phyloP scores from a whole-genome alignment of 1,140 invertebrate species.

The Homarus americanus region DNA sequence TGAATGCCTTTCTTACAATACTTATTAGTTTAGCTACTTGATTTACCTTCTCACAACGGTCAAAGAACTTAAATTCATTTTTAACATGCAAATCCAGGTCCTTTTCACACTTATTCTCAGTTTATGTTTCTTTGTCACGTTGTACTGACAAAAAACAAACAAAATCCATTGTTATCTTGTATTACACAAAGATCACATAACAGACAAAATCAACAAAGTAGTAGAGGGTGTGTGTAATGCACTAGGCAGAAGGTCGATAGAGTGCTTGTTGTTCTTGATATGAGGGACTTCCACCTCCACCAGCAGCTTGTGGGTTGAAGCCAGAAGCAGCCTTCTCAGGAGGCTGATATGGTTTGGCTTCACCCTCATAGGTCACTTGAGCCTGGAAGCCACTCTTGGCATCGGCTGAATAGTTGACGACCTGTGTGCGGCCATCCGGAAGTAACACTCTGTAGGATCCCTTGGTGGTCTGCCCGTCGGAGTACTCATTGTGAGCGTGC shows the following conservation, averaged over 20 bases:
- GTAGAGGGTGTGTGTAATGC: neutral
- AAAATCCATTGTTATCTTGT: too few species aligned
- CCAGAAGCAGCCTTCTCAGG: neutral
- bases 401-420: constrained; percentile 68
- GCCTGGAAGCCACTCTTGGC: constrained; percentile 67
- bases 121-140: too few species aligned
- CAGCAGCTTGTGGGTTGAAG: neutral
- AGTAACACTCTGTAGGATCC: constrained; percentile 65
- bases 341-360: constrained; percentile 29
- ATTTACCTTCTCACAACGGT: too few species aligned
- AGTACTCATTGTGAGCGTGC: constrained; percentile 62
- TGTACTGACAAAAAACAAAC: too few species aligned
- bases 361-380: constrained; percentile 72
- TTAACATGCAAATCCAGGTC: too few species aligned
- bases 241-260: neutral
- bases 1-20: too few species aligned
- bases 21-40: too few species aligned
- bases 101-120: too few species aligned
- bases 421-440: constrained; percentile 72
- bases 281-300: neutral
- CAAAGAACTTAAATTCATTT: too few species aligned
- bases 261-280: neutral
- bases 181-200: neutral
- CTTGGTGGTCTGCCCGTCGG: constrained; percentile 12
- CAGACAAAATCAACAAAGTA: neutral